Evolutionary conservation across 2,113 vertebrate genomes (phyloP).

Genomic region (Syngnathus scovelli): DNA sequence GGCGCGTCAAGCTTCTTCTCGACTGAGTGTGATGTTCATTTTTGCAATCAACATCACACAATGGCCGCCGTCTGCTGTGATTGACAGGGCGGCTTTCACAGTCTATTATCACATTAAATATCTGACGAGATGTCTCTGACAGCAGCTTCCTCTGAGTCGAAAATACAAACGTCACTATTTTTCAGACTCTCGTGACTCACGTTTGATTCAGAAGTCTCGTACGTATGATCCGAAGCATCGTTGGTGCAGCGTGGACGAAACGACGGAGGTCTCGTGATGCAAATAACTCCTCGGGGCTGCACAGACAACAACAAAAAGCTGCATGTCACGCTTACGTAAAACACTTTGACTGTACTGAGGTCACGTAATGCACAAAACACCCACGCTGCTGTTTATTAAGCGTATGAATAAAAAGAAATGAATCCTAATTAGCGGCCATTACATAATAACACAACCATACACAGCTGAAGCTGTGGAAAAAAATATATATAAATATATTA

Average conservation of each 20-base stretch:
- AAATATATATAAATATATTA: no score
- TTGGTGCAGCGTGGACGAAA: neutral
- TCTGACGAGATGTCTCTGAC: conserved; percentile 4
- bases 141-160: neutral
- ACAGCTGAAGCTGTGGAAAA: no score
- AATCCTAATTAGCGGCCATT: no score
- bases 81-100: conserved; percentile 45
- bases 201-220: neutral
- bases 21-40: neutral
- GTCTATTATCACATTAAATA: conserved; percentile 35
- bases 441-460: no score
- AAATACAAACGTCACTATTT: neutral
- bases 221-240: conserved; percentile 5
- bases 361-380: conserved; percentile 10
- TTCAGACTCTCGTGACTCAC: neutral
- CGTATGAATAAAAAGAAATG: no score
- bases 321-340: conserved; percentile 26
- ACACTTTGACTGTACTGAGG: conserved; percentile 7
- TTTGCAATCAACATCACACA: conserved; percentile 1
- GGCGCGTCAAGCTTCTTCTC: neutral
- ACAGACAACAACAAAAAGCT: conserved; percentile 18
- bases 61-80: conserved; percentile 19
- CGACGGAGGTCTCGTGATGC: conserved; percentile 17
- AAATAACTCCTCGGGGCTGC: conserved; percentile 13
- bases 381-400: neutral